phyloP scores from a whole-genome alignment of 2,797 vertebrate genomes.

The Sebastiscus albofasciatus region DNA sequence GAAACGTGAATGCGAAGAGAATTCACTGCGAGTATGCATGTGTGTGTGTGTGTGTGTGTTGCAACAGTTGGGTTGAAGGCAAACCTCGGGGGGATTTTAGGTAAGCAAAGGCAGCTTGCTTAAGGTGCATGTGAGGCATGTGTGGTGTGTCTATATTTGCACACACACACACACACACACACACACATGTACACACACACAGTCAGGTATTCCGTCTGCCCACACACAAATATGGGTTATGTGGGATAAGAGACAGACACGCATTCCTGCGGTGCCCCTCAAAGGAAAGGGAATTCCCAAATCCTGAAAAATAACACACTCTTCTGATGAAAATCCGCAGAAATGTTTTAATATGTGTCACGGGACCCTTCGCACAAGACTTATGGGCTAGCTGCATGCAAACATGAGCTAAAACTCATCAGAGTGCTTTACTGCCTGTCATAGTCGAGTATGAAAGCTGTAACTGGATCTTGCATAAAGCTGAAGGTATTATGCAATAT shows the following conservation, averaged over 20 bases:
- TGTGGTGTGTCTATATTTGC: constrained; percentile 52
- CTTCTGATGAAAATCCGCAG: constrained; percentile 75
- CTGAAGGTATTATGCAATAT: constrained; percentile 35
- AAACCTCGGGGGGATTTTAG: constrained; percentile 63
- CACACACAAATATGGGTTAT: constrained; percentile 71
- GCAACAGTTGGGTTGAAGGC: constrained; percentile 36
- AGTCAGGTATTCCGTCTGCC: constrained; percentile 57
- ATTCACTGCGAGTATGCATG: not conserved
- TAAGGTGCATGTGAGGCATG: constrained; percentile 66
- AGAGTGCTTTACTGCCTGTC: constrained; percentile 42
- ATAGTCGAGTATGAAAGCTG: constrained; percentile 31
- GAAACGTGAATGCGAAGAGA: constrained; percentile 39
- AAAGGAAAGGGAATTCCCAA: constrained; percentile 85
- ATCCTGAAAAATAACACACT: constrained; percentile 73
- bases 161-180: constrained; percentile 19
- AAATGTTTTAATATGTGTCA: constrained; percentile 80
- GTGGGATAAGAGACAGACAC: constrained; percentile 83
- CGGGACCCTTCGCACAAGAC: constrained; percentile 49
- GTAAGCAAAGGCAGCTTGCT: constrained; percentile 73
- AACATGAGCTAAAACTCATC: constrained; percentile 39
- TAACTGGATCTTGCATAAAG: constrained; percentile 47
- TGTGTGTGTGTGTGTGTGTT: constrained; percentile 33
- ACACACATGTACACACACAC: not conserved
- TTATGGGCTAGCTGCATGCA: constrained; percentile 48
- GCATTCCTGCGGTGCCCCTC: constrained; percentile 91